These are phyloP conservation scores for Smithornis capensis DNA, from an alignment of 2,113 vertebrate genomes.

Conservation along the genomic window DNA sequence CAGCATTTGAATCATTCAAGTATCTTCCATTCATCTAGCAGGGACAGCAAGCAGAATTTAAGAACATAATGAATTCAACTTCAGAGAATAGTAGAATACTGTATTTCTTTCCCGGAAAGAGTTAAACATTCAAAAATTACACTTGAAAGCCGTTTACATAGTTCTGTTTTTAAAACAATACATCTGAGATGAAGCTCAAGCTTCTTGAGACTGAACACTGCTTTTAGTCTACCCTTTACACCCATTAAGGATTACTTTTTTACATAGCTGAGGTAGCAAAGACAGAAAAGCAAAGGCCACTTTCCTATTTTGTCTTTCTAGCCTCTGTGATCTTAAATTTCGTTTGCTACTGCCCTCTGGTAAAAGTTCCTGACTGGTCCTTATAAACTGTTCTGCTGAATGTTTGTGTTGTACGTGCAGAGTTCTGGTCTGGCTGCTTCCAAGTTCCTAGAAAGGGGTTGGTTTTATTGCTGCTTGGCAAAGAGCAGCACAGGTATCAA, in stretches of 20 bases:
- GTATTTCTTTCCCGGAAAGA: not conserved
- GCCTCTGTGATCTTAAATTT: not conserved
- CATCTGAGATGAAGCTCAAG: not conserved
- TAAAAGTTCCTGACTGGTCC: not conserved
- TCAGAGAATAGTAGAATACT: not conserved
- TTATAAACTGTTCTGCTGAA: not conserved
- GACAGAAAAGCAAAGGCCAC: not conserved
- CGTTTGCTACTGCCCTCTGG: not conserved
- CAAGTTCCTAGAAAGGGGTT: slow-evolving; percentile 31
- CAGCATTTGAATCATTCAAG: not conserved
- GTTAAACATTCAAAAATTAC: not conserved
- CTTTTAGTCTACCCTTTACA: not conserved
- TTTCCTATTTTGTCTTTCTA: not conserved
- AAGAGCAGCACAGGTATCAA: not conserved
- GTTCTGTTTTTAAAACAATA: not conserved
- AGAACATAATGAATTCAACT: not conserved
- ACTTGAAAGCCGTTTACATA: not conserved
- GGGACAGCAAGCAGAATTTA: not conserved
- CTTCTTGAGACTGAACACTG: not conserved
- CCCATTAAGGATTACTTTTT: not conserved
- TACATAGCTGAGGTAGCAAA: not conserved
- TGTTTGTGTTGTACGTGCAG: not conserved
- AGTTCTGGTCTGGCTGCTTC: not conserved
- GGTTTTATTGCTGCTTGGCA: slow-evolving; percentile 12
- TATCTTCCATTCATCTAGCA: not conserved